A percentile compares a stretch with the other conserved stretches of the same genome.
These are phyloP conservation scores for Drosophila ochracea DNA, from an alignment of 2,888 invertebrate genomes.

Conservation along the genomic window DNA sequence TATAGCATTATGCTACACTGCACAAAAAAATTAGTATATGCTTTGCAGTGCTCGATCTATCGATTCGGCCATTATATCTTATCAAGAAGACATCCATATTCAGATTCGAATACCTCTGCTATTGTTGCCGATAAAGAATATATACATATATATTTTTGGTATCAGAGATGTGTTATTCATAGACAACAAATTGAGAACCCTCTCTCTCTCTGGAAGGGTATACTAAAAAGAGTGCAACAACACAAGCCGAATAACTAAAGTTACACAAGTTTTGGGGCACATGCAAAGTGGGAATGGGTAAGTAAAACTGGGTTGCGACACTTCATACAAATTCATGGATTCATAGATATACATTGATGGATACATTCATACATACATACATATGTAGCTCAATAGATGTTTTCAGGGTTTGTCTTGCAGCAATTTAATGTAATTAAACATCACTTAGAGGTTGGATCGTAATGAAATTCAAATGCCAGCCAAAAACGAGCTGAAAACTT, in stretches of 20 bases:
- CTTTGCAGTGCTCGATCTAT: neutral
- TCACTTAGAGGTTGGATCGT: conserved; percentile 51
- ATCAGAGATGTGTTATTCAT: neutral
- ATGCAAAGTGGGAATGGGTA: conserved; percentile 16
- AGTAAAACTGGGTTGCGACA: conserved; percentile 65
- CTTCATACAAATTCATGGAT: conserved; percentile 70
- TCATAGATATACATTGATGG: conserved; percentile 13
- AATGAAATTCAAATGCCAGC: conserved; percentile 70
- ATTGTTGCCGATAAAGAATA: neutral
- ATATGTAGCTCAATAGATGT: conserved; percentile 19
- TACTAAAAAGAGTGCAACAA: neutral
- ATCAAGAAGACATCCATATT: neutral
- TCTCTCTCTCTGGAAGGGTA: neutral
- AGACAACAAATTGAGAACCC: neutral
- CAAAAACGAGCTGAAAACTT: conserved; percentile 34
- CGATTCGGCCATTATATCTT: neutral
- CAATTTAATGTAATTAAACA: conserved; percentile 71
- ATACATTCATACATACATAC: conserved; percentile 15
- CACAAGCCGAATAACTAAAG: conserved; percentile 40
- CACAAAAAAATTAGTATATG: neutral
- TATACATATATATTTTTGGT: neutral
- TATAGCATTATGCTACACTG: neutral
- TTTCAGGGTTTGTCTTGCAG: conserved; percentile 33
- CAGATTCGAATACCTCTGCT: neutral
- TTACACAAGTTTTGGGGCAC: conserved; percentile 39